A percentile compares a stretch with the other conserved stretches of the same genome.
phyloP scores from a whole-genome alignment of 1,140 invertebrate species.

The Nasonia longicornis region DNA sequence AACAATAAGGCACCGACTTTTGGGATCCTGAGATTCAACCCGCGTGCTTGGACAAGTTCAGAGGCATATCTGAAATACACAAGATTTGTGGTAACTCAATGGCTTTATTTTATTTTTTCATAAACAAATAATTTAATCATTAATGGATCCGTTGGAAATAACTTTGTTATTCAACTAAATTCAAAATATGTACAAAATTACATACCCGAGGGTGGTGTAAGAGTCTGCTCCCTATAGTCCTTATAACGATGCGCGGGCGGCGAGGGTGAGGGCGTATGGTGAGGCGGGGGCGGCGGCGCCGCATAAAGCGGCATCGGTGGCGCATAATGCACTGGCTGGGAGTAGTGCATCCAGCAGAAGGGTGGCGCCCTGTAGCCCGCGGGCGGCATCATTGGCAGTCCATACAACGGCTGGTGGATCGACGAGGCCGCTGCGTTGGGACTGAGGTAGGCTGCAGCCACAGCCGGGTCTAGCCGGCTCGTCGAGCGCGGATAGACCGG shows the following conservation, averaged over 20 bases:
- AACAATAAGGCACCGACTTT: slow-evolving; percentile 68
- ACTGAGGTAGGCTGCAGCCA: slow-evolving; percentile 52
- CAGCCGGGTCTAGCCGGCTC: slow-evolving; percentile 60
- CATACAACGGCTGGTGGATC: slow-evolving; percentile 65
- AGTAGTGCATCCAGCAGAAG: slow-evolving; percentile 70
- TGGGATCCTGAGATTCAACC: slow-evolving; percentile 69
- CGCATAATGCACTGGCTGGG: slow-evolving; percentile 67
- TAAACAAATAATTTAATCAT: neutral
- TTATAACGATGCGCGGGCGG: slow-evolving; percentile 66
- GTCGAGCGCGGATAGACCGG: slow-evolving; percentile 26
- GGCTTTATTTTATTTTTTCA: neutral
- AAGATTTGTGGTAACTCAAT: neutral
- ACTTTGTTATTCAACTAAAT: too few relatives aligned
- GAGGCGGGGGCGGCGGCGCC: slow-evolving; percentile 61
- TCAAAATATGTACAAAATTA: slow-evolving; percentile 43
- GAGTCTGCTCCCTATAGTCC: slow-evolving; percentile 68
- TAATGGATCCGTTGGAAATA: too few relatives aligned
- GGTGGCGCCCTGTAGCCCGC: slow-evolving; percentile 68
- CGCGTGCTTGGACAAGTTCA: slow-evolving; percentile 70
- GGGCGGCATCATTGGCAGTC: slow-evolving; percentile 65
- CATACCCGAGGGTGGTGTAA: slow-evolving; percentile 68
- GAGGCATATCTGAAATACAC: slow-evolving; percentile 66
- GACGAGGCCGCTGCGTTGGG: slow-evolving; percentile 56
- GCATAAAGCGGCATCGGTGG: slow-evolving; percentile 65
- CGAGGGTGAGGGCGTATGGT: slow-evolving; percentile 58